Conservation (phyloP, 2,113 vertebrate genomes). For the Xenopus tropicalis region UCB_Xtro_10.0 CM004446.2:136963001-136963500, state of each 20-base stretch:
- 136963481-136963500: background rate
- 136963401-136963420: conserved; percentile 5
- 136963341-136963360: conserved; percentile 33
- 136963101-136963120: background rate
- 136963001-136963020: background rate
- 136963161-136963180: background rate
- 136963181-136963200: background rate
- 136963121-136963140: too few species aligned
- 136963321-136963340: conserved; percentile 16
- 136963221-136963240: conserved; percentile 8
- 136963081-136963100: background rate
- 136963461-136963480: background rate
- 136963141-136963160: background rate
- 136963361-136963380: conserved; percentile 19
- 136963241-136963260: conserved; percentile 19
- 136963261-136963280: background rate
- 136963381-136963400: conserved; percentile 14
- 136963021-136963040: background rate
- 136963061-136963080: background rate
- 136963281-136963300: conserved; percentile 9
- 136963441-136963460: conserved; percentile 8
- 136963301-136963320: conserved; percentile 34
- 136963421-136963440: background rate
- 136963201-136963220: background rate
- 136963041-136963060: background rate